Evolutionary conservation across 2,888 invertebrate genomes (phyloP), one percentile per base, ranked within the genome.

Genomic region (Epirrhoe tristata): DNA sequence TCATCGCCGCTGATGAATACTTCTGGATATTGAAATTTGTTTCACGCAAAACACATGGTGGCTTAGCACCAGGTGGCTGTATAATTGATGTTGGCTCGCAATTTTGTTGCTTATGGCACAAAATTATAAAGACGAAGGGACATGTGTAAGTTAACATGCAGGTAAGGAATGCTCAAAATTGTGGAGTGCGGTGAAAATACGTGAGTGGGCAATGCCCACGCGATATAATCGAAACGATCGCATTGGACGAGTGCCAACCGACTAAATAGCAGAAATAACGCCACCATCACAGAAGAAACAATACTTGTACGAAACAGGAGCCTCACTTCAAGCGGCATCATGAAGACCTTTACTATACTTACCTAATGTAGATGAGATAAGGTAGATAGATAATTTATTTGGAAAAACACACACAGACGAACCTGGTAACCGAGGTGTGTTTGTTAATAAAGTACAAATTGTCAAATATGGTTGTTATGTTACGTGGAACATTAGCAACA

Each of bases 211-310:
- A 84, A 73, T 82, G 85, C 86, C 86, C 87, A 89, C 84, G 83
- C 84, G 69, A 72, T 80, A 77, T 76, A 82, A 84, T 81, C 84
- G 84, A 83, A 80, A 81, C 83, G 84, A 84, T 87, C 86, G 82
- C 87, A 80, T 74, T 92, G 92, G 93, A 91, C 72, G 59, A 74
- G 74, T 84, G 92, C 93, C 93, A 92, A 84, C 82, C 84, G 82
- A 80, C 84, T 83, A 84, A 88, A 89, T 86, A 89, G 88, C 90
- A 90, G 88, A 90, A 91, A 92, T 92, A 92, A 92, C 91, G 87
- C 87, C 86, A 89, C 61, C 34, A 50, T 53, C 39, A 66, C 66
- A 66, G 54, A 58, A 48, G 12, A 61, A 66, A 36, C 24, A 50
- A 56, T 16, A 61, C 48, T 61, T 32, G 34, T 34, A 17, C 14